Conservation (phyloP, 2,797 vertebrate species). For the Calcarius lapponicus region DNA sequence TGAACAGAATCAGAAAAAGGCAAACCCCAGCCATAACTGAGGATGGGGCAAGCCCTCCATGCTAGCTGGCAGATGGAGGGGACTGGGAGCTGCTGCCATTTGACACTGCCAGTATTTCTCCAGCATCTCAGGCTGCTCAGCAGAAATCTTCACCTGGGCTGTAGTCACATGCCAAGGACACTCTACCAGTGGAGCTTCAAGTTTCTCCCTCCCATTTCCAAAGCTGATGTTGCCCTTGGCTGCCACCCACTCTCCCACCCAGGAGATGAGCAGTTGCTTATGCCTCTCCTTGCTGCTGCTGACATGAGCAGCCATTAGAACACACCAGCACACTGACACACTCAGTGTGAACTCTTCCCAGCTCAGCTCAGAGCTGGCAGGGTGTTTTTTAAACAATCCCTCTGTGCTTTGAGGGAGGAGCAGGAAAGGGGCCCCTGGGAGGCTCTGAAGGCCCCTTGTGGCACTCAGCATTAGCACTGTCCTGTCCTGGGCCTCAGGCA, state of each 20-base stretch:
- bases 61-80: accelerated
- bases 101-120: not conserved
- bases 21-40: not conserved
- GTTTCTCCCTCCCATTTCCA: not conserved
- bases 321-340: accelerated
- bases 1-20: not conserved
- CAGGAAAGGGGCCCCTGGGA: not conserved
- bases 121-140: not conserved
- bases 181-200: not conserved
- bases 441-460: not conserved
- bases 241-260: not conserved
- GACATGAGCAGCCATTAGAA: accelerated
- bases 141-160: not conserved
- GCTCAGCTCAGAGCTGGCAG: not conserved
- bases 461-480: accelerated
- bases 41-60: not conserved
- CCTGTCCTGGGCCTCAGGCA: not conserved
- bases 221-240: not conserved
- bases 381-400: not conserved
- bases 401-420: not conserved
- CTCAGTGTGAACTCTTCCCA: not conserved
- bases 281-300: not conserved
- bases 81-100: not conserved
- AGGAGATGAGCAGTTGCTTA: not conserved
- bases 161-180: not conserved